Conservation (phyloP, 53 echinoderm and acorn worm genomes). For the Paracentrotus lividus region DNA sequence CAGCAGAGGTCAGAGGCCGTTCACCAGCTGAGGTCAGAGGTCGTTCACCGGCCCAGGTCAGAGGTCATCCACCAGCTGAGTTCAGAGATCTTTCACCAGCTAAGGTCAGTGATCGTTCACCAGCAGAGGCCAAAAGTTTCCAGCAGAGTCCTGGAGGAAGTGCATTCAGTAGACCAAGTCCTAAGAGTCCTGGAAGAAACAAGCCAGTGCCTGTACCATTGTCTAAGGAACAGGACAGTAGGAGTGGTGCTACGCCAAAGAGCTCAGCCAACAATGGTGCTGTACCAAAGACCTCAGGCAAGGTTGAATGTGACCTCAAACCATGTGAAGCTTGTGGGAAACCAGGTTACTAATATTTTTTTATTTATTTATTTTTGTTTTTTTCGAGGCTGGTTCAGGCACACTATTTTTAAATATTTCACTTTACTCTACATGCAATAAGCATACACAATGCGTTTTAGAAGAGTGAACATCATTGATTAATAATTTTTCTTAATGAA, state of each 20-base stretch:
- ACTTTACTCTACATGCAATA: too few relatives aligned
- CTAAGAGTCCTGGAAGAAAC: not conserved
- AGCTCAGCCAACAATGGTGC: too few relatives aligned
- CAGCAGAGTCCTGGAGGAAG: conserved; percentile 23
- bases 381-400: too few relatives aligned
- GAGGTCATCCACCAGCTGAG: not conserved
- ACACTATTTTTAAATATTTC: too few relatives aligned
- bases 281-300: not conserved
- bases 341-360: too few relatives aligned
- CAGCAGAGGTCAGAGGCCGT: too few relatives aligned
- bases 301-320: conserved; percentile 14
- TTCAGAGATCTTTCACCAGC: not conserved
- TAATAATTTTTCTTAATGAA: too few relatives aligned
- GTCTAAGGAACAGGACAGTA: not conserved
- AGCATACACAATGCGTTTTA: too few relatives aligned
- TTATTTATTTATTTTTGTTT: too few relatives aligned
- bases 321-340: conserved; percentile 61
- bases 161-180: conserved; percentile 50
- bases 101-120: not conserved
- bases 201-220: conserved; percentile 34
- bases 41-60: not conserved
- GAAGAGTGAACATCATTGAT: too few relatives aligned
- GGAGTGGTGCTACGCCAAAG: not conserved
- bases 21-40: conserved; percentile 23
- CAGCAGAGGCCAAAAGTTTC: conserved; percentile 12